Evolutionary conservation across 2,113 vertebrate species (phyloP).

Genomic region (Porphyrio hochstetteri): DNA sequence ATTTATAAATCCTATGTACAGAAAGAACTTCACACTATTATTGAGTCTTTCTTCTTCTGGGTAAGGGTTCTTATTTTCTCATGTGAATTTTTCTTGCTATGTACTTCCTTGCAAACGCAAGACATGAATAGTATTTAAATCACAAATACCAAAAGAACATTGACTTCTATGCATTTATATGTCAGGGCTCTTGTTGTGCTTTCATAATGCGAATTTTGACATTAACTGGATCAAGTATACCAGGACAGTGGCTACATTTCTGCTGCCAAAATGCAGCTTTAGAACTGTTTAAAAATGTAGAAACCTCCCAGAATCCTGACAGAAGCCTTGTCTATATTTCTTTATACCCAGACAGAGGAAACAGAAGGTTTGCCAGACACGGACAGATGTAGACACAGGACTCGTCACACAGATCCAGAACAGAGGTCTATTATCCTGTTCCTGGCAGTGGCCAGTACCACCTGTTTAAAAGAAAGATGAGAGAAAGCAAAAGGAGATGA

Average conservation of each 20-base stretch:
- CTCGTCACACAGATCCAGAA: not conserved
- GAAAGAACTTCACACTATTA: slow-evolving; percentile 5
- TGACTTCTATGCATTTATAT: slow-evolving; percentile 15
- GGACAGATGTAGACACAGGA: not conserved
- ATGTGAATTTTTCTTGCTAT: not conserved
- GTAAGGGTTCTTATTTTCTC: slow-evolving; percentile 17
- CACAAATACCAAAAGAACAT: not conserved
- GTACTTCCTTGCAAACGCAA: not conserved
- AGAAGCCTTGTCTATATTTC: not conserved
- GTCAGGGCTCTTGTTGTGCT: not conserved
- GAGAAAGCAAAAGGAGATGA: not conserved
- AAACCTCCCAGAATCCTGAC: not conserved
- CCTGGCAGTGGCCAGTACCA: not conserved
- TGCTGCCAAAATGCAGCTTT: slow-evolving; percentile 1
- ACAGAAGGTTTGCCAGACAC: not conserved
- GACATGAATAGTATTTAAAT: not conserved
- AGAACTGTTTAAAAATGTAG: not conserved
- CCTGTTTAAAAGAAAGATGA: not conserved
- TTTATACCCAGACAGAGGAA: not conserved
- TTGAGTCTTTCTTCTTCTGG: not conserved
- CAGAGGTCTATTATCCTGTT: not conserved
- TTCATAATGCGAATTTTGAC: not conserved
- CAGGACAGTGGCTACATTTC: not conserved
- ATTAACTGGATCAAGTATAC: not conserved
- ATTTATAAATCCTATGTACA: slow-evolving; percentile 16